Percentiles rank a stretch among this genome's conserved stretches.
phyloP scores from a whole-genome alignment of 2,888 invertebrate genomes.

The Temnothorax rugatulus region DNA sequence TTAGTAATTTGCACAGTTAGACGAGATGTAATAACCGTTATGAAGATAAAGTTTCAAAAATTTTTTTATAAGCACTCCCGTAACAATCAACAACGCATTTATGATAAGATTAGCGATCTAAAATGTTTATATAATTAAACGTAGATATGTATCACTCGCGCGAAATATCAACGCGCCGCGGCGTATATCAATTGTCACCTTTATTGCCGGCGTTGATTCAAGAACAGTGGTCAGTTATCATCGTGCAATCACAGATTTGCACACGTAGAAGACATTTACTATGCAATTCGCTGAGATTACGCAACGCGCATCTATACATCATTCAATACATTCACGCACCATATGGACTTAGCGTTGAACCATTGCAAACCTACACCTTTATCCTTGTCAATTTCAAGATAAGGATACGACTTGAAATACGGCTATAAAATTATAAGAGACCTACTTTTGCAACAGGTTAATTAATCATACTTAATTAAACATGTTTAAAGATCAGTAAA shows the following conservation, averaged over 20 bases:
- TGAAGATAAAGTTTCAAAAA: neutral
- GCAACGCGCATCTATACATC: conserved; percentile 39
- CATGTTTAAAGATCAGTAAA: neutral
- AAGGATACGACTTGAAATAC: neutral
- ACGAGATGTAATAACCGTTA: neutral
- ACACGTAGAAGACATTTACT: conserved; percentile 36
- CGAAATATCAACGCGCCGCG: neutral
- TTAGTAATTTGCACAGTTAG: neutral
- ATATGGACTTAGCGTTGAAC: neutral
- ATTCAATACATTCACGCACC: neutral
- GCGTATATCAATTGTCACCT: neutral
- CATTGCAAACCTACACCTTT: neutral
- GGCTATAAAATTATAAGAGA: neutral
- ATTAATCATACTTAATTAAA: neutral
- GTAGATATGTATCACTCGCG: neutral
- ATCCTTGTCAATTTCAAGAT: neutral
- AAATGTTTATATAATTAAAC: conserved; percentile 1
- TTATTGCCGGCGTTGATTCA: conserved; percentile 8
- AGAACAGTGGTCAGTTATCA: conserved; percentile 43
- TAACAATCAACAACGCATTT: neutral
- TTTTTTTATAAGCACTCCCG: neutral
- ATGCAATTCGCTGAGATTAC: conserved; percentile 43
- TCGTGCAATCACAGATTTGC: conserved; percentile 27
- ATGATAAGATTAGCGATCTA: neutral
- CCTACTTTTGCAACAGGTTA: neutral